Evolutionary conservation across 2,113 vertebrate genomes (phyloP).

Genomic region (Thunnus maccoyii): DNA sequence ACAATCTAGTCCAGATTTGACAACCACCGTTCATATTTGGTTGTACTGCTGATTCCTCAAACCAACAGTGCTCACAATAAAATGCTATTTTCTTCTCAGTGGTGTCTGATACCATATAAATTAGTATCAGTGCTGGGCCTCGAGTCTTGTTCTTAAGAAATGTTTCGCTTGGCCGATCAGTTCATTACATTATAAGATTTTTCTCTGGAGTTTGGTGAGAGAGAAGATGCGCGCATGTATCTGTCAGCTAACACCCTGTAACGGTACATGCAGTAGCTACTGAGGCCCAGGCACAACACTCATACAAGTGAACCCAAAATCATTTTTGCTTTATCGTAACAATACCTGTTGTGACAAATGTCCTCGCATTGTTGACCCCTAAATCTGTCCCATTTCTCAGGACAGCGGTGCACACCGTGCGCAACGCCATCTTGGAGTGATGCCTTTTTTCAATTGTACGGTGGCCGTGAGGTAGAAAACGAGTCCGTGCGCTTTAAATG

Average conservation of each 20-base stretch:
- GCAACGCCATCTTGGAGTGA: constrained; percentile 82
- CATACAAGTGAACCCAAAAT: not conserved
- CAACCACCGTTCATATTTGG: too few species aligned
- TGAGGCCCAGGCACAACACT: fast-evolving
- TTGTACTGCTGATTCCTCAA: too few species aligned
- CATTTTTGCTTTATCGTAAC: fast-evolving
- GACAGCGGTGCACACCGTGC: constrained; percentile 12
- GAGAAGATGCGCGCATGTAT: not conserved
- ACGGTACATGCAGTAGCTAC: too few species aligned
- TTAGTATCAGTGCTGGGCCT: too few species aligned
- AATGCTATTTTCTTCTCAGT: too few species aligned
- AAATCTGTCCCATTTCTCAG: constrained; percentile 62
- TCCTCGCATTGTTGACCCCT: constrained; percentile 69
- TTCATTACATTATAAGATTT: not conserved
- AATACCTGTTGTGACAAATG: constrained; percentile 79
- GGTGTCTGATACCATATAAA: too few species aligned
- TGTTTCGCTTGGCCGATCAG: not conserved
- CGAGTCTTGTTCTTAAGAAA: not conserved
- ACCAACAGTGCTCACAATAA: too few species aligned
- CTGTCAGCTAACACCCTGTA: not conserved
- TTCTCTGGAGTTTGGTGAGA: not conserved
- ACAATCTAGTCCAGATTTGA: too few species aligned
- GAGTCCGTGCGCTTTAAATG: fast-evolving
- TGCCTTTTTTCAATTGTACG: constrained; percentile 18
- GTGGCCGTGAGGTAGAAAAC: constrained; percentile 24